A percentile compares a stretch with the other conserved stretches of the same genome.
These are phyloP conservation scores for Nomia melanderi DNA, from an alignment of 1,140 invertebrate species.

Conservation along the genomic window DNA sequence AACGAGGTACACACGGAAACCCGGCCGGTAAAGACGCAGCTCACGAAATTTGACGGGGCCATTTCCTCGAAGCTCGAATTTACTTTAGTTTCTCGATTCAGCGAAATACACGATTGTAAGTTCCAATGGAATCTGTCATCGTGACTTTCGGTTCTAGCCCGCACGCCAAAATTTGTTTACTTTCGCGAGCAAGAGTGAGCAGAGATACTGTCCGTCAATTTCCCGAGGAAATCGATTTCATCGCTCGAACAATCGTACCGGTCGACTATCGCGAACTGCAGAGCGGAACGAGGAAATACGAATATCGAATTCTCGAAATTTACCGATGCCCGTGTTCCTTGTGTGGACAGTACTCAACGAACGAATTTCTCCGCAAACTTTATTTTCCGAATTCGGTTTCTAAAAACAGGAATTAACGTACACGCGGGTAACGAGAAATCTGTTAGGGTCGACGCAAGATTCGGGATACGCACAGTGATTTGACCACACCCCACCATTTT, in stretches of 20 bases:
- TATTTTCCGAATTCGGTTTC: neutral
- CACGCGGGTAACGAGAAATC: neutral
- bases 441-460: neutral
- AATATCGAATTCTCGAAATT: too few relatives aligned
- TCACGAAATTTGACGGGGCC: too few relatives aligned
- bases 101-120: too few relatives aligned
- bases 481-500: slow-evolving; percentile 62
- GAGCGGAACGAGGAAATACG: too few relatives aligned
- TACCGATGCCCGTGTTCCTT: too few relatives aligned
- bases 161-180: too few relatives aligned
- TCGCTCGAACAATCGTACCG: neutral
- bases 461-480: slow-evolving; percentile 1
- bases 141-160: too few relatives aligned
- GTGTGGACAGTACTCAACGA: too few relatives aligned
- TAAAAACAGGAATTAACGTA: neutral
- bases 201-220: too few relatives aligned
- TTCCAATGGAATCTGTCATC: too few relatives aligned
- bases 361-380: neutral
- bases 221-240: neutral
- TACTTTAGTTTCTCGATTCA: too few relatives aligned
- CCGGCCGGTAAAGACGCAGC: neutral
- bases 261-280: neutral
- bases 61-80: neutral
- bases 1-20: neutral
- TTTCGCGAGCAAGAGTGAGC: too few relatives aligned